These are phyloP conservation scores for Aphodius sticticus DNA, from an alignment of 2,888 invertebrate genomes.

Conservation along the genomic window DNA sequence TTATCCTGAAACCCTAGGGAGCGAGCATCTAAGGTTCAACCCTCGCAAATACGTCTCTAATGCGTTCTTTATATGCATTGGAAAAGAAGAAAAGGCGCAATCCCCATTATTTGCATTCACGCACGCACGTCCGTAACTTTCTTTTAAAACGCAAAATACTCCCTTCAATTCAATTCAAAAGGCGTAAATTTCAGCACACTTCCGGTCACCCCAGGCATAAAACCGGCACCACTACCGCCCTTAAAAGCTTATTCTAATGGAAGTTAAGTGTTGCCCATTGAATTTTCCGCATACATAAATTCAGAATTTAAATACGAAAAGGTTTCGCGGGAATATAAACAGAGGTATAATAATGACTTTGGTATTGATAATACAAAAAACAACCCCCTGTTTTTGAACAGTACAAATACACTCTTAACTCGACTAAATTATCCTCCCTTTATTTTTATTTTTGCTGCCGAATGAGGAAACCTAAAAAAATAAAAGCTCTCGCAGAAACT, in stretches of 20 bases:
- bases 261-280: background rate
- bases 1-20: background rate
- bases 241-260: background rate
- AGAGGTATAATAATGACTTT: background rate
- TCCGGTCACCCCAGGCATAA: background rate
- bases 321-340: background rate
- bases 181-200: background rate
- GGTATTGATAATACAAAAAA: background rate
- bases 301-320: background rate
- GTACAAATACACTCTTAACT: background rate
- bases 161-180: background rate
- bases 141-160: conserved; percentile 15
- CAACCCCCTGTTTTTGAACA: background rate
- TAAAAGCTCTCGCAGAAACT: background rate
- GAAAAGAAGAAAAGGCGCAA: conserved; percentile 41
- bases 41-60: conserved; percentile 42
- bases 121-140: conserved; percentile 34
- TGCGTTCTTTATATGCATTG: conserved; percentile 55
- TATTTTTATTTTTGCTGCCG: background rate
- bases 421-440: background rate
- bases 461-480: background rate
- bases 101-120: conserved; percentile 45
- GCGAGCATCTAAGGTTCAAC: background rate
- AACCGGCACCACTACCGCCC: background rate
- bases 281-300: background rate